Base-by-base conservation (phyloP, 2,888 invertebrate genomes). In the Spodoptera picta region DNA sequence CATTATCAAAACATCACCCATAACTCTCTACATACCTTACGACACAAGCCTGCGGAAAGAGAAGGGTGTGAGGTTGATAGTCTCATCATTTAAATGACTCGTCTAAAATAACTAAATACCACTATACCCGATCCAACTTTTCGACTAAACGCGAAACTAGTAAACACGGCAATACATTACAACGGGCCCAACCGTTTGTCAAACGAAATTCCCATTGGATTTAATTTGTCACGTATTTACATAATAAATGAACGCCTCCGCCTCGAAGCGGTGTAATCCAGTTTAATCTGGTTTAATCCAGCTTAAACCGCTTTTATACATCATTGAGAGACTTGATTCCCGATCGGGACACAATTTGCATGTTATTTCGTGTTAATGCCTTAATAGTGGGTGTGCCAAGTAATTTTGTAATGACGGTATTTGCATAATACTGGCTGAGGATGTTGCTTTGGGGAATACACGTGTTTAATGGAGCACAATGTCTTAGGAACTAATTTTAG, bases 171-270 rank as follows among this genome's bases (percentile, higher is more conserved):
- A 80, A 83, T 86, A 84, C 69, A 86, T 81, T 76, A 90, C 87
- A 83, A 83, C 82, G 85, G 82, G 83, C 86, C 84, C 85, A 85
- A 86, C 84, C 92, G 88, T 90, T 91, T 92, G 90, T 92, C 92
- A 92, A 92, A 91, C 89, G 89, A 89, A 91, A 92, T 89, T 91
- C 92, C 92, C 90, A 89, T 90, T 83, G 93, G 93, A 93, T 93
- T 94, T 94, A 94, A 93, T 93, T 94, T 93, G 93, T 94, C 92
- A 90, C 86, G 92, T 93, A 94, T 94, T 94, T 93, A 93, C 93
- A 93, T 94, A 93, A 93, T 94, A 93, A 93, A 94, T 93, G 93
- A 93, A 90, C 90, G 90, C 89, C 91, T 91, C 87, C 86, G 88
- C 90, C 88, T 90, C 90, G 90, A 84, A 89, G 89, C 81, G 81